These are phyloP conservation scores for Megaceryle maxima DNA, from an alignment of 2,113 vertebrate species.

Conservation along the genomic window DNA sequence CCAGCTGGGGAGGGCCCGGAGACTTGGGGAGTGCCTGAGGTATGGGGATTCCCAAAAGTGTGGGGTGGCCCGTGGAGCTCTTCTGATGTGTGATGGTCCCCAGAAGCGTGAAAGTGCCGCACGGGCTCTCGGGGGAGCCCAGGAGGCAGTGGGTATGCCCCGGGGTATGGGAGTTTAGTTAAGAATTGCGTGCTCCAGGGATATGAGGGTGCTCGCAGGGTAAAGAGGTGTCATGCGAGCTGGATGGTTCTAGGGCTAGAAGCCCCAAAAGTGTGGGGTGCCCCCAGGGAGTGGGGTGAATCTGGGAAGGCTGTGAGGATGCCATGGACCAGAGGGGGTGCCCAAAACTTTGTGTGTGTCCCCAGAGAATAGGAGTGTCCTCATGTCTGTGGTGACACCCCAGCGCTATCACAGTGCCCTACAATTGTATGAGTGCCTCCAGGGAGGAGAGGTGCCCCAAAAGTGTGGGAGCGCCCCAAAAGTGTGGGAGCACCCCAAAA, in stretches of 20 bases:
- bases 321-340: neutral
- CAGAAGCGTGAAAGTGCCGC: too few species aligned
- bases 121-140: neutral
- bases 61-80: neutral
- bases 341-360: neutral
- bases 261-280: neutral
- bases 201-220: neutral
- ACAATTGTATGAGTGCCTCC: neutral
- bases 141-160: too few species aligned
- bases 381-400: neutral
- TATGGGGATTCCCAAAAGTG: neutral
- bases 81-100: neutral
- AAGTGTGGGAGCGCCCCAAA: neutral
- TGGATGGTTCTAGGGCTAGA: neutral
- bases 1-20: too few species aligned
- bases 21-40: too few species aligned
- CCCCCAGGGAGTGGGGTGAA: neutral
- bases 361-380: neutral
- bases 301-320: neutral
- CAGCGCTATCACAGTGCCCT: too few species aligned
- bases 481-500: neutral
- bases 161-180: accelerated
- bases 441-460: neutral
- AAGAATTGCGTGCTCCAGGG: too few species aligned
- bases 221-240: neutral